A percentile compares a stretch with the other conserved stretches of the same genome.
phyloP scores from a whole-genome alignment of 2,888 invertebrate genomes.

The Platycheirus rosarum region DNA sequence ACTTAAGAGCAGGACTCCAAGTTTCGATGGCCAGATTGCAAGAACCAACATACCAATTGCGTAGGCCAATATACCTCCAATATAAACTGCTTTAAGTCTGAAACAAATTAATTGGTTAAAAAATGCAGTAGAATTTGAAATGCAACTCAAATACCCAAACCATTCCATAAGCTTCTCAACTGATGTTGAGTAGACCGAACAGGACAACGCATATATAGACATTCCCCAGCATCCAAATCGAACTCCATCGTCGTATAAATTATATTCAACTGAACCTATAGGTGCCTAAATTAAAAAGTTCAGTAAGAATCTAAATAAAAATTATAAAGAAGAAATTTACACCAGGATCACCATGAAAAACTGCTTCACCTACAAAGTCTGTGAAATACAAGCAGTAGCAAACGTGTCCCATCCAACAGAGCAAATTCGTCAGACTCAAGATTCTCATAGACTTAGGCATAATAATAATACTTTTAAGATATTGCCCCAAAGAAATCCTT shows the following conservation, averaged over 20 bases:
- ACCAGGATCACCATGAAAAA: constrained; percentile 84
- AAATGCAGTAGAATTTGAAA: neutral
- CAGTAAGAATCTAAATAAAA: neutral
- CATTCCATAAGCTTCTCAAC: constrained; percentile 81
- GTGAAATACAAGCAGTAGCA: constrained; percentile 87
- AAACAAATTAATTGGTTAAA: constrained; percentile 49
- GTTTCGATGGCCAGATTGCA: constrained; percentile 81
- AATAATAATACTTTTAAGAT: constrained; percentile 84
- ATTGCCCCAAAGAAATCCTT: constrained; percentile 78
- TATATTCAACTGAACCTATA: constrained; percentile 75
- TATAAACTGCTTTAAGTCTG: constrained; percentile 80
- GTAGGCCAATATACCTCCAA: constrained; percentile 81
- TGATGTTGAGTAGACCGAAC: constrained; percentile 81
- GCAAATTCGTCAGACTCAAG: constrained; percentile 85
- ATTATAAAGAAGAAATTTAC: constrained; percentile 75
- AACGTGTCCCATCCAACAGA: constrained; percentile 88
- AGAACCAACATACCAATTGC: constrained; percentile 82
- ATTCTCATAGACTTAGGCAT: constrained; percentile 85
- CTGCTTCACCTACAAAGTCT: constrained; percentile 87
- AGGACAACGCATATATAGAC: constrained; percentile 82
- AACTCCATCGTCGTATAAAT: constrained; percentile 81
- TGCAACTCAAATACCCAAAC: constrained; percentile 78
- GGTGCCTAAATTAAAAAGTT: constrained; percentile 75
- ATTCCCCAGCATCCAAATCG: constrained; percentile 83
- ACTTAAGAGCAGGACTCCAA: constrained; percentile 81